Evolutionary conservation across 35 echinoderm and acorn worm species (phyloP).

Genomic region (Heliocidaris erythrogramma): DNA sequence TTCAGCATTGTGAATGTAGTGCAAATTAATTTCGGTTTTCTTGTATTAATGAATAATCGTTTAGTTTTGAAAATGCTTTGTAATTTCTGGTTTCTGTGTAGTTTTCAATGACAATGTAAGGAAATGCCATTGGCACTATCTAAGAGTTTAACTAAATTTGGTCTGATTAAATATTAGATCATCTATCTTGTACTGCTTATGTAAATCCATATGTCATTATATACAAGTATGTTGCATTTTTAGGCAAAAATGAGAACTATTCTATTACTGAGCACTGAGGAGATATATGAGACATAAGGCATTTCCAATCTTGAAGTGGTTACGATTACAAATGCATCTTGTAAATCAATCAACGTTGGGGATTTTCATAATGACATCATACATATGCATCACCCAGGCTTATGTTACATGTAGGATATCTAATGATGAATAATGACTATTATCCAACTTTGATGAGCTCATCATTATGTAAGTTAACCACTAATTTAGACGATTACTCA

Average conservation of each 20-base stretch:
- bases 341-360: background rate
- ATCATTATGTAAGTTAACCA: background rate
- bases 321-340: background rate
- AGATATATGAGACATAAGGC: background rate
- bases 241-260: background rate
- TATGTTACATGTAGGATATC: background rate
- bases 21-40: too few species aligned
- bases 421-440: background rate
- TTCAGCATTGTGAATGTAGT: too few species aligned
- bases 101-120: too few species aligned
- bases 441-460: background rate
- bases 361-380: slow-evolving; percentile 12
- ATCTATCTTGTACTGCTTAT: background rate
- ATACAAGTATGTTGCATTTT: background rate
- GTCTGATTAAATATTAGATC: too few species aligned
- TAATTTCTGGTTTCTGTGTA: too few species aligned
- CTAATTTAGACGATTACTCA: background rate
- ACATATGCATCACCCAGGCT: background rate
- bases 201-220: background rate
- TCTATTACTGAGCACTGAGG: background rate
- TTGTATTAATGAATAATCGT: too few species aligned
- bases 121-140: too few species aligned
- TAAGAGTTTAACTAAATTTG: too few species aligned
- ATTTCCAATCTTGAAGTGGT: background rate
- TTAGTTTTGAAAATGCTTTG: too few species aligned